Conservation (phyloP, 2,797 vertebrate species). For the Amblyraja radiata region DNA sequence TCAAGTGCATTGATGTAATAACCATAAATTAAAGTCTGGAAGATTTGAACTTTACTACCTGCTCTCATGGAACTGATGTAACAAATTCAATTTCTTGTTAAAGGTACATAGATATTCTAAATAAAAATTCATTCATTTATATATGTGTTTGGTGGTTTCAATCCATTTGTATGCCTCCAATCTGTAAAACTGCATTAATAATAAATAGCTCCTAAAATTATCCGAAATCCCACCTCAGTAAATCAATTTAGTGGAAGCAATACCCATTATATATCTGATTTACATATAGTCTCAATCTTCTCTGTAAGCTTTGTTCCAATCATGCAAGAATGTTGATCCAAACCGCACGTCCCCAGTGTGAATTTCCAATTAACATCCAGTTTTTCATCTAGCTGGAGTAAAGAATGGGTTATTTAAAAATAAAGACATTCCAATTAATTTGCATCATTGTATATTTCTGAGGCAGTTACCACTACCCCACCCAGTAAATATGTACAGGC, state of each 20-base stretch:
- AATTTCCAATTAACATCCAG: background rate
- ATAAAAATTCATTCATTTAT: background rate
- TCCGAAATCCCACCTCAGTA: background rate
- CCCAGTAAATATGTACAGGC: too few species aligned
- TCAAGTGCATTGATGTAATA: background rate
- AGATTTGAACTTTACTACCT: background rate
- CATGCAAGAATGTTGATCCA: too few species aligned
- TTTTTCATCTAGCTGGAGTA: background rate
- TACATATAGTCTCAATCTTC: too few species aligned
- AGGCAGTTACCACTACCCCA: background rate
- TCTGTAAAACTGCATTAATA: background rate
- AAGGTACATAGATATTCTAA: background rate
- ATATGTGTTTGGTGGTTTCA: background rate
- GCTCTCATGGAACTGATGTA: background rate
- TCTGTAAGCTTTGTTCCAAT: too few species aligned
- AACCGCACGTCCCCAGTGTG: too few species aligned
- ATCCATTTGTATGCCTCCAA: background rate
- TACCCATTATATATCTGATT: background rate
- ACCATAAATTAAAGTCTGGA: background rate
- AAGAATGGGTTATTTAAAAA: background rate
- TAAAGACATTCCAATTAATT: background rate
- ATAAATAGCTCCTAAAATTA: background rate
- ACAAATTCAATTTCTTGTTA: background rate
- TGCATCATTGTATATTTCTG: background rate
- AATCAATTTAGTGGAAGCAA: background rate